Evolutionary conservation across 2,113 vertebrate genomes (phyloP).

Genomic region (Orcinus orca): DNA sequence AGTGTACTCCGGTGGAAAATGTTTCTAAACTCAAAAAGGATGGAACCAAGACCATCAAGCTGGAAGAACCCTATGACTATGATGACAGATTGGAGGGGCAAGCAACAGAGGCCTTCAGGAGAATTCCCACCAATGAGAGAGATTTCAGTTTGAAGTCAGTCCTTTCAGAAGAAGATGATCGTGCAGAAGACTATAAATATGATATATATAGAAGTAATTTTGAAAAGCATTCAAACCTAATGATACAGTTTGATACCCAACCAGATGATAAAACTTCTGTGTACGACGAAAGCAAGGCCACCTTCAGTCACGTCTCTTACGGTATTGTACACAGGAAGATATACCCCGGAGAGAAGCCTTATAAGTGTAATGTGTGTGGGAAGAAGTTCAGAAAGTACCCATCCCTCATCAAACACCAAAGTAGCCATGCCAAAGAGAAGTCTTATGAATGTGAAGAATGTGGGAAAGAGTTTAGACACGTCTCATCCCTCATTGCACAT

Average conservation of each 20-base stretch:
- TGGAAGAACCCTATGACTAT: conserved; percentile 58
- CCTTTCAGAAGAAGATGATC: conserved; percentile 47
- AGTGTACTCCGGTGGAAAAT: conserved; percentile 7
- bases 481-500: conserved; percentile 77
- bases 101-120: background rate
- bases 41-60: conserved; percentile 59
- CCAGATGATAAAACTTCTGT: conserved; percentile 73
- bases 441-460: conserved; percentile 79
- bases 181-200: conserved; percentile 73
- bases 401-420: conserved; percentile 75
- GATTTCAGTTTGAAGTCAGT: conserved; percentile 59
- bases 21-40: conserved; percentile 25
- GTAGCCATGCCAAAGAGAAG: conserved; percentile 79
- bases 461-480: conserved; percentile 77
- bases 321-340: conserved; percentile 74
- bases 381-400: conserved; percentile 78
- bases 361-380: conserved; percentile 78
- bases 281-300: conserved; percentile 65
- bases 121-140: background rate
- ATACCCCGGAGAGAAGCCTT: conserved; percentile 78
- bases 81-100: conserved; percentile 18
- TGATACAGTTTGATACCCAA: conserved; percentile 71
- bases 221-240: conserved; percentile 74
- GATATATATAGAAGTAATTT: conserved; percentile 76
- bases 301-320: conserved; percentile 73